Percentiles rank a stretch among this genome's conserved stretches.
Evolutionary conservation across 2,113 vertebrate genomes (phyloP).

Genomic region (Malaclemys terrapin): DNA sequence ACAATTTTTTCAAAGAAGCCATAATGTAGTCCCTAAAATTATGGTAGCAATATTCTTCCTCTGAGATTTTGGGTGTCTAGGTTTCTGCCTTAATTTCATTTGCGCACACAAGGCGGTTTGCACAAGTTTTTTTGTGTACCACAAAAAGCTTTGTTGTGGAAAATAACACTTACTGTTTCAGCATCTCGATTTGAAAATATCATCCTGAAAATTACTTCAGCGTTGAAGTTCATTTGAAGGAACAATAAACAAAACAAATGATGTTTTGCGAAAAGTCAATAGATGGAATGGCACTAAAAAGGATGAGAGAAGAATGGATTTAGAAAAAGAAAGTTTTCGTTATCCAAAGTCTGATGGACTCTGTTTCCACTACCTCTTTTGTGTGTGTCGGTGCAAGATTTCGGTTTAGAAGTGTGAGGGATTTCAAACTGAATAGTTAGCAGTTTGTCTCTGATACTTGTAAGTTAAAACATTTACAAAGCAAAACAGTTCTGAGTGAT

Average conservation of each 20-base stretch:
- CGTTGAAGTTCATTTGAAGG: background rate
- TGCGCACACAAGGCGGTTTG: background rate
- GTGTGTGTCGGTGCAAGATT: background rate
- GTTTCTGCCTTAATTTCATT: background rate
- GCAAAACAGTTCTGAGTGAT: background rate
- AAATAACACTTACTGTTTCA: background rate
- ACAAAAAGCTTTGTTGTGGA: background rate
- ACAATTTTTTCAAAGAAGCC: background rate
- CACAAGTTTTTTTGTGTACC: background rate
- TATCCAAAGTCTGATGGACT: background rate
- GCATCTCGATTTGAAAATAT: background rate
- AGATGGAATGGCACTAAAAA: slow-evolving; percentile 15
- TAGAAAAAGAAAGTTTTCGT: background rate
- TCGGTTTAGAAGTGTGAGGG: background rate
- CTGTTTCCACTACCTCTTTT: background rate
- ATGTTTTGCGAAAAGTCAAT: slow-evolving; percentile 21
- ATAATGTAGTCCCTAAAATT: background rate
- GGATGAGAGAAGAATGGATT: background rate
- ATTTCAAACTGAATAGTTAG: background rate
- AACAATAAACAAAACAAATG: slow-evolving; percentile 7
- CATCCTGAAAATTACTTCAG: background rate
- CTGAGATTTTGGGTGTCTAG: background rate
- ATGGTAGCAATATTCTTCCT: background rate
- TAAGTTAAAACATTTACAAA: background rate
- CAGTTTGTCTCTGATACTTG: background rate